Base-by-base conservation (phyloP, 2,888 invertebrate species). In the Rhimphoctona megacephalus region DNA sequence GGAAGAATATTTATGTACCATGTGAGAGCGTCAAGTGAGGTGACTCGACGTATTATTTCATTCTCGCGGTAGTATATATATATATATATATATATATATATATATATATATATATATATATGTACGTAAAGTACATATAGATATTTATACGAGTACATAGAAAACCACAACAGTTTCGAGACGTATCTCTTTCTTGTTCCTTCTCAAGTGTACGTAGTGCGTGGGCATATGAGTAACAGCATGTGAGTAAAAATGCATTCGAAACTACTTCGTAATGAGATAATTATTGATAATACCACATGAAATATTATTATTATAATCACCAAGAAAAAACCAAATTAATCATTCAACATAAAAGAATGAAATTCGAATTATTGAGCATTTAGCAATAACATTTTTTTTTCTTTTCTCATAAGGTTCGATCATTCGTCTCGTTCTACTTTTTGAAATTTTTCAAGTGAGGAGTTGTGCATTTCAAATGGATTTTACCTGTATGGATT, bases 1-100 rank as follows among this genome's bases (percentile, higher is more conserved):
- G 36, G 36, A 72, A 14, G 73, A 79, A 79, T 83, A 83, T 83
- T 83, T 79, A 79, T 83, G 67, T 39, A 83, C 57, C 82, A 25
- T 66, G 61, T 49, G 76, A 82, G 43, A 79, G 79, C 46, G 67
- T 73, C 67, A 57, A 79, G 64, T 33, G 64, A 78, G 46, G 43
- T 83, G 73, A 78, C 66, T 79, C 79, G 57, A 46, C 73, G 73
- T 43, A 64, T 54, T 78, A 69, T 72, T 64, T 78, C 30, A 54
- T 73, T 49, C 54, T 78, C 69, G 25, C 25, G 7, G 17, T 4
- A 19, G 46, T 54, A 25, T 11, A n/a, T 30, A 43, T 25, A 11
- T 30, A 36, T 66, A 43, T 61, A 43, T 46, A 33, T 7, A 30
- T n/a, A n/a, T n/a, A n/a, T n/a, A n/a, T n/a, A n/a, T n/a, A n/a